These are phyloP conservation scores for Drosophila birchii DNA, from an alignment of 2,888 invertebrate species.

Conservation along the genomic window DNA sequence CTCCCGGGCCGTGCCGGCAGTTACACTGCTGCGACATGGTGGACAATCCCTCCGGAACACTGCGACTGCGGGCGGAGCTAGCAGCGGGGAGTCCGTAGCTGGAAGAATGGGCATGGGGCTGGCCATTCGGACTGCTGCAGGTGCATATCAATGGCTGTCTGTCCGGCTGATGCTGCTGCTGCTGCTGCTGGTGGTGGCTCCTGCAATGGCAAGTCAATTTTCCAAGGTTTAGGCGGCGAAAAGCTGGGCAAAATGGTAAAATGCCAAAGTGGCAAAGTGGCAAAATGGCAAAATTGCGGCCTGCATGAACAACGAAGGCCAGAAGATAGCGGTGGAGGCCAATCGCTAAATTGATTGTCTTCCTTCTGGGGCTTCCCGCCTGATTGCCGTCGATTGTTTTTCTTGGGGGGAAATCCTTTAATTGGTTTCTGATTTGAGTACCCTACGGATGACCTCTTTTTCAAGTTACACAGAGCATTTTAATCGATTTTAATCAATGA, in stretches of 20 bases:
- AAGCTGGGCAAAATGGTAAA: constrained; percentile 15
- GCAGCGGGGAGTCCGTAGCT: constrained; percentile 45
- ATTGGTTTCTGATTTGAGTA: constrained; percentile 33
- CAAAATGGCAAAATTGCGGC: constrained; percentile 23
- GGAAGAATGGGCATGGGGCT: constrained; percentile 32
- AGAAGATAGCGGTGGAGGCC: neutral
- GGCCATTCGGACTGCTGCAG: constrained; percentile 64
- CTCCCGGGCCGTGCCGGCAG: constrained; percentile 72
- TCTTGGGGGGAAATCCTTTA: constrained; percentile 34
- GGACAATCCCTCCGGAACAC: constrained; percentile 84
- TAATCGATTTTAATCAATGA: neutral
- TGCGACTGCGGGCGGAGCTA: constrained; percentile 83
- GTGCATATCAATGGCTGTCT: constrained; percentile 64
- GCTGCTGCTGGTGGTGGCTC: constrained; percentile 45
- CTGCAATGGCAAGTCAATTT: constrained; percentile 37
- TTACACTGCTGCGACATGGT: constrained; percentile 83
- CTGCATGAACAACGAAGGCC: constrained; percentile 16
- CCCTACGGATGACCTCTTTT: neutral
- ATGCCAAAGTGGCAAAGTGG: constrained; percentile 32
- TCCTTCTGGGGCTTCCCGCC: constrained; percentile 37
- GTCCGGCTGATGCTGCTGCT: constrained; percentile 43
- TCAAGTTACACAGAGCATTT: neutral
- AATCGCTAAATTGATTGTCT: constrained; percentile 40
- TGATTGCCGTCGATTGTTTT: constrained; percentile 44
- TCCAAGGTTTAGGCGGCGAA: constrained; percentile 32